phyloP scores from a whole-genome alignment of 2,888 invertebrate genomes.

The Erannis defoliaria region DNA sequence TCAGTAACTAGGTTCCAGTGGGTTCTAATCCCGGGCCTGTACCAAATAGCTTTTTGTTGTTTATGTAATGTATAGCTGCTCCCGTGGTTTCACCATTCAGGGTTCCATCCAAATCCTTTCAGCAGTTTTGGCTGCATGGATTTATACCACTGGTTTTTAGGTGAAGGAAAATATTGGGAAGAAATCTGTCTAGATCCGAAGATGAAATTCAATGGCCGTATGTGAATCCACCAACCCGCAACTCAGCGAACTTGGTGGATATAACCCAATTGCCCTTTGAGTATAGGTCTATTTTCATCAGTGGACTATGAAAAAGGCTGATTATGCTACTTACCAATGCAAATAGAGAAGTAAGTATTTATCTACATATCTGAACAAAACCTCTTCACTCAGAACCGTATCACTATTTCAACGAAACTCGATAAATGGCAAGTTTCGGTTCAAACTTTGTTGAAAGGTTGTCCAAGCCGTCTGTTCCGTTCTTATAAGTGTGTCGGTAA shows the following conservation, averaged over 20 bases:
- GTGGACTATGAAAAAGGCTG: too few species aligned
- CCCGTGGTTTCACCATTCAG: too few species aligned
- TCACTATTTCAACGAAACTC: conserved; percentile 58
- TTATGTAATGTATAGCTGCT: too few species aligned
- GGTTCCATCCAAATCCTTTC: neutral
- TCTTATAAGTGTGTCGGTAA: conserved; percentile 27
- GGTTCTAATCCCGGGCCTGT: too few species aligned
- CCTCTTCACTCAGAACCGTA: conserved; percentile 54
- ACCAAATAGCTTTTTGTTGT: neutral
- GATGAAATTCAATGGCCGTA: too few species aligned
- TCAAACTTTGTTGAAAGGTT: conserved; percentile 51
- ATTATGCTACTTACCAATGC: neutral
- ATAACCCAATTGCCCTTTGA: too few species aligned
- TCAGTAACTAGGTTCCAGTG: too few species aligned
- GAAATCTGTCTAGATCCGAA: too few species aligned
- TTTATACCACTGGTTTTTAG: neutral
- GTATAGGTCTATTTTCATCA: too few species aligned
- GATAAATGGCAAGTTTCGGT: conserved; percentile 57
- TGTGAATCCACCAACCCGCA: too few species aligned
- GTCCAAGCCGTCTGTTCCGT: conserved; percentile 50
- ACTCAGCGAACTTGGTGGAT: too few species aligned
- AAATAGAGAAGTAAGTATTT: neutral
- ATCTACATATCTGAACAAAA: conserved; percentile 6
- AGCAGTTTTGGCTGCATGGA: neutral
- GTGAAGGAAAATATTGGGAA: too few species aligned